Evolutionary conservation across 2,113 vertebrate species (phyloP).

Genomic region (Seriola dumerili): DNA sequence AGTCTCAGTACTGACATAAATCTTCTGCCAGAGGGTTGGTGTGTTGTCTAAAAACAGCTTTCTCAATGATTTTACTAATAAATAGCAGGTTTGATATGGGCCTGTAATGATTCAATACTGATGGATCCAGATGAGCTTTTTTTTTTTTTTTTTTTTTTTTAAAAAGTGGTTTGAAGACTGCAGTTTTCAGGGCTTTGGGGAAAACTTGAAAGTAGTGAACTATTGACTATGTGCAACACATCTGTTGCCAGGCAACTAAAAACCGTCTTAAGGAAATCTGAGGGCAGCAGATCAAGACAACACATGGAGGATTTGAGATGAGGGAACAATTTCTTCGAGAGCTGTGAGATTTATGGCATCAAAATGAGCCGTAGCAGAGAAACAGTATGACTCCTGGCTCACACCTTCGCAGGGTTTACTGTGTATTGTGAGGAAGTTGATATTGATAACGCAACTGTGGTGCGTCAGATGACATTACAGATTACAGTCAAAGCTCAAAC

Average conservation of each 20-base stretch:
- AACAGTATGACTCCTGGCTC: not conserved
- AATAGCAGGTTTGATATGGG: not conserved
- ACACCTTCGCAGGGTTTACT: not conserved
- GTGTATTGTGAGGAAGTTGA: not conserved
- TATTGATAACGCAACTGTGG: not conserved
- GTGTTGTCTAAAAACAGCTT: too few relatives aligned
- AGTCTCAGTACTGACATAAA: not conserved
- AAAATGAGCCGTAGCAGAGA: not conserved
- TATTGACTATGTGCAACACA: constrained; percentile 22
- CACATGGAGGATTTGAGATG: not conserved
- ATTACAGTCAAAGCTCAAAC: not conserved
- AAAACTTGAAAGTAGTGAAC: constrained; percentile 8
- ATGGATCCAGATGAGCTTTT: not conserved
- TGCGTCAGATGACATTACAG: not conserved
- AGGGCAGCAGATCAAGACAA: not conserved
- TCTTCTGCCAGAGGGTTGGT: not conserved
- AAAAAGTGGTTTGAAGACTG: not conserved
- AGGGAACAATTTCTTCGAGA: not conserved
- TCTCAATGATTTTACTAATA: too few relatives aligned
- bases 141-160: too few relatives aligned
- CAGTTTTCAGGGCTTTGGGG: not conserved
- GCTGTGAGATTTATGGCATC: not conserved
- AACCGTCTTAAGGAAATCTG: not conserved
- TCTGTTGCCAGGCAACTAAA: constrained; percentile 20
- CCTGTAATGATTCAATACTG: not conserved